phyloP scores from a whole-genome alignment of 2,888 invertebrate genomes.

The Lysandra coridon region DNA sequence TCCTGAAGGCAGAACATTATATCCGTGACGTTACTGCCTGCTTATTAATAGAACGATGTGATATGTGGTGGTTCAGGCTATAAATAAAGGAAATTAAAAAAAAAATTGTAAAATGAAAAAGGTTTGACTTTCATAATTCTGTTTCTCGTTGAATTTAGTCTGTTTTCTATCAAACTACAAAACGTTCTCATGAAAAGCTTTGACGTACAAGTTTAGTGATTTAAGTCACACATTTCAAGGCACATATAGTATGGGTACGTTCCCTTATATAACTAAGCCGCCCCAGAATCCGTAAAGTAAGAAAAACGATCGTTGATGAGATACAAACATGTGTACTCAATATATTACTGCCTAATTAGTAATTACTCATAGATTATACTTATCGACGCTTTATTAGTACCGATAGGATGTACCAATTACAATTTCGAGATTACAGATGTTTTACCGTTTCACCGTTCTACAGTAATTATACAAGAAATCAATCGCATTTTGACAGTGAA shows the following conservation, averaged over 20 bases:
- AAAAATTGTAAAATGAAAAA: too few relatives aligned
- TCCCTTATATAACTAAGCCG: conserved; percentile 43
- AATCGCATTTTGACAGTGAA: background rate
- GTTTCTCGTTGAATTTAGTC: too few relatives aligned
- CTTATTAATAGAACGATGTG: too few relatives aligned
- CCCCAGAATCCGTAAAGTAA: conserved; percentile 62
- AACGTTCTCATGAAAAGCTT: too few relatives aligned
- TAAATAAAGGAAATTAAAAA: too few relatives aligned
- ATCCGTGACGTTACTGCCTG: too few relatives aligned
- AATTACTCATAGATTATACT: conserved; percentile 77
- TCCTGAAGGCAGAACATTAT: too few relatives aligned
- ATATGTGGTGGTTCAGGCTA: too few relatives aligned
- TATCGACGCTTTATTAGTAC: conserved; percentile 66
- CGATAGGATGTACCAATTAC: conserved; percentile 55
- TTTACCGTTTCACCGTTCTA: background rate
- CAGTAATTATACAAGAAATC: background rate
- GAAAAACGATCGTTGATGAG: conserved; percentile 71
- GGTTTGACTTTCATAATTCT: too few relatives aligned
- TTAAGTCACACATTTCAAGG: conserved; percentile 49
- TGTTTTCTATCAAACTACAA: too few relatives aligned
- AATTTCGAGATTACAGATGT: conserved; percentile 45
- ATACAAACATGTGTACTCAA: conserved; percentile 64
- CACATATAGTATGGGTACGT: background rate
- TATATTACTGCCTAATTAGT: conserved; percentile 74
- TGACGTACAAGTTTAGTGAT: too few relatives aligned